Percentiles rank a stretch among this genome's conserved stretches.
Conservation (phyloP, 2,797 vertebrate species). For the Notoglanidium macrostoma region DNA sequence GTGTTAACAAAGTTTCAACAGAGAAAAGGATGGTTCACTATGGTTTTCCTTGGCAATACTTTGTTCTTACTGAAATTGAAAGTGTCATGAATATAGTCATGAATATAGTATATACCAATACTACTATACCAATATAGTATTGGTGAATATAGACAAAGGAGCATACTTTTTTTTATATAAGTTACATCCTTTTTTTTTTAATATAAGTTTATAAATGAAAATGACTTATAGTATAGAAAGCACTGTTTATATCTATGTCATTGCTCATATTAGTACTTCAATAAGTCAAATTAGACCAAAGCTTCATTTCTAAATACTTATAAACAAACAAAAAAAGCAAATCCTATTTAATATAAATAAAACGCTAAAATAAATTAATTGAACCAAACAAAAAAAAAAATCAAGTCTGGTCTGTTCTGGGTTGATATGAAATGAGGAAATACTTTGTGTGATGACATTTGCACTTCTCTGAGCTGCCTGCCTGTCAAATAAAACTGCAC, state of each 20-base stretch:
- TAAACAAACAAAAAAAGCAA: background rate
- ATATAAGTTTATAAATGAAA: no score
- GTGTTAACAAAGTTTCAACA: background rate
- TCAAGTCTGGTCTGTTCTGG: background rate
- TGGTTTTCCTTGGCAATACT: background rate
- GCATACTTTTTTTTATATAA: no score
- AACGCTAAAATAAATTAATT: background rate
- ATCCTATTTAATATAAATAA: background rate
- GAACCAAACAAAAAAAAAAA: background rate
- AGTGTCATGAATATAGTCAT: background rate
- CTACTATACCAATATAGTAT: no score
- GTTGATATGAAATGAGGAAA: background rate
- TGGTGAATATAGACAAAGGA: no score
- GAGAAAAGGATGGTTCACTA: background rate
- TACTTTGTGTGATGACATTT: background rate
- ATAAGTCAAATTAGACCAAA: background rate
- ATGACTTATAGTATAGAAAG: no score
- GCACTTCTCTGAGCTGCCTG: background rate
- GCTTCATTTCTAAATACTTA: background rate
- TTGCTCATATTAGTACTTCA: background rate
- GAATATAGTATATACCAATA: no score
- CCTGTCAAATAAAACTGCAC: background rate
- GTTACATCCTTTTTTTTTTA: no score
- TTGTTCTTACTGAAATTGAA: background rate
- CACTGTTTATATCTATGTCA: no score